Evolutionary conservation across 2,888 invertebrate genomes (phyloP).

Genomic region (Zygaena filipendulae): DNA sequence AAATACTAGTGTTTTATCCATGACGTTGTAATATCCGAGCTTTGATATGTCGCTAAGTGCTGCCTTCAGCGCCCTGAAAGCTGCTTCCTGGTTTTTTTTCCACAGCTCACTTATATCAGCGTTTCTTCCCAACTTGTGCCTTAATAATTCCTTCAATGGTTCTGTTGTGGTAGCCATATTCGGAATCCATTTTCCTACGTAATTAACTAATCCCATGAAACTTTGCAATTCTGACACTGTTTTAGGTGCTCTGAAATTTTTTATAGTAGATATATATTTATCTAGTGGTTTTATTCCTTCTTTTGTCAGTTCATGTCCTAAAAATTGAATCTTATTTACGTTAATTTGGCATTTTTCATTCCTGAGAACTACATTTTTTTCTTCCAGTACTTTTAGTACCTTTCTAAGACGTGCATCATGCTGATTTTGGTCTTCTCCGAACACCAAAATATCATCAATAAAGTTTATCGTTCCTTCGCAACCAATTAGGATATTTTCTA

Average conservation of each 20-base stretch:
- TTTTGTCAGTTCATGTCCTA: constrained; percentile 22
- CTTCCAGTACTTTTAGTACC: constrained; percentile 12
- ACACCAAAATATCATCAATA: constrained; percentile 34
- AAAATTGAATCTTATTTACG: constrained; percentile 18
- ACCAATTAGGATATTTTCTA: constrained; percentile 23
- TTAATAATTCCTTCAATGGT: constrained; percentile 10
- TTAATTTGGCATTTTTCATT: constrained; percentile 24
- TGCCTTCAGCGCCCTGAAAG: constrained; percentile 16
- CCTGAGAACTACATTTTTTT: constrained; percentile 11
- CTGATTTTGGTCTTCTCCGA: constrained; percentile 5
- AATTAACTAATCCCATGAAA: constrained; percentile 17
- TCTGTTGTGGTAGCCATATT: constrained; percentile 14
- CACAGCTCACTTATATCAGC: constrained; percentile 12
- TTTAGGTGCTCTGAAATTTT: constrained; percentile 15
- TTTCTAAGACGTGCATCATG: constrained; percentile 22
- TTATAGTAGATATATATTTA: constrained; percentile 21
- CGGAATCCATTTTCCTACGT: constrained; percentile 16
- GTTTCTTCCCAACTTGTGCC: constrained; percentile 9
- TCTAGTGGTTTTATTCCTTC: constrained; percentile 21
- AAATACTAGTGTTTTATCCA: constrained; percentile 15
- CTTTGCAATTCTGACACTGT: constrained; percentile 14
- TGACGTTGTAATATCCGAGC: constrained; percentile 16
- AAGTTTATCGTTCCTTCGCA: constrained; percentile 27
- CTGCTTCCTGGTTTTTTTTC: constrained; percentile 9
- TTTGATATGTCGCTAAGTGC: constrained; percentile 6